Conservation (phyloP, 2,888 invertebrate species). For the Disparrhopalites patrizii region DNA sequence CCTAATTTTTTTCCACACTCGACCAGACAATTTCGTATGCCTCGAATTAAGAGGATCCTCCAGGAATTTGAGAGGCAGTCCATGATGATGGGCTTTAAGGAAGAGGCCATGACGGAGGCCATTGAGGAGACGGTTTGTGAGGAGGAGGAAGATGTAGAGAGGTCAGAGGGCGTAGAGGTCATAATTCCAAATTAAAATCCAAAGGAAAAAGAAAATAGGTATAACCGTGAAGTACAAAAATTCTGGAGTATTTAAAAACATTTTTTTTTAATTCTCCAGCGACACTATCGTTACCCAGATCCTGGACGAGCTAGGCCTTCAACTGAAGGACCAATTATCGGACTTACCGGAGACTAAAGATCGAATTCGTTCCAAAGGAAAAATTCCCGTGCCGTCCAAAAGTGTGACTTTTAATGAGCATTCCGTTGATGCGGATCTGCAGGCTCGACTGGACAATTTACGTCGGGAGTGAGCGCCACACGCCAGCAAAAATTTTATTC, state of each 20-base stretch:
- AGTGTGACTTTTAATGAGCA: conserved; percentile 3
- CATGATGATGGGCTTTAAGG: conserved; percentile 64
- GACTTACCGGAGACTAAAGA: conserved; percentile 53
- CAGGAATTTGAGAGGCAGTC: conserved; percentile 61
- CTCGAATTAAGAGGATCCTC: conserved; percentile 61
- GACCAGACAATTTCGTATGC: conserved; percentile 55
- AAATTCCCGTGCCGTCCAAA: neutral
- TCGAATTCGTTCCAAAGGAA: neutral
- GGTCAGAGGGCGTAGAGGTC: conserved; percentile 50
- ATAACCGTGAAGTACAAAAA: neutral
- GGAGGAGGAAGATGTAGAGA: conserved; percentile 60
- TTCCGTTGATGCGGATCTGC: conserved; percentile 80
- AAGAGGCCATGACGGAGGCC: conserved; percentile 62
- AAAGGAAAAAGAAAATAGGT: too few species aligned
- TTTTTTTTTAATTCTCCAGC: conserved; percentile 51
- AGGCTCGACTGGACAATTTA: conserved; percentile 92
- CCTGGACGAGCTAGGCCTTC: conserved; percentile 61
- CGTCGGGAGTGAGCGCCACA: conserved; percentile 72
- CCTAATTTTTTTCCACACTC: neutral
- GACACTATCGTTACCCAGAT: conserved; percentile 58
- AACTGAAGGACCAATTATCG: conserved; percentile 57
- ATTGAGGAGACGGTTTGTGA: conserved; percentile 62
- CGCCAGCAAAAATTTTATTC: too few species aligned
- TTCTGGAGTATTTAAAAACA: neutral
- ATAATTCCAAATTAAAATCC: too few species aligned